Evolutionary conservation across 2,113 vertebrate species (phyloP).

Genomic region (Thamnophis sirtalis): DNA sequence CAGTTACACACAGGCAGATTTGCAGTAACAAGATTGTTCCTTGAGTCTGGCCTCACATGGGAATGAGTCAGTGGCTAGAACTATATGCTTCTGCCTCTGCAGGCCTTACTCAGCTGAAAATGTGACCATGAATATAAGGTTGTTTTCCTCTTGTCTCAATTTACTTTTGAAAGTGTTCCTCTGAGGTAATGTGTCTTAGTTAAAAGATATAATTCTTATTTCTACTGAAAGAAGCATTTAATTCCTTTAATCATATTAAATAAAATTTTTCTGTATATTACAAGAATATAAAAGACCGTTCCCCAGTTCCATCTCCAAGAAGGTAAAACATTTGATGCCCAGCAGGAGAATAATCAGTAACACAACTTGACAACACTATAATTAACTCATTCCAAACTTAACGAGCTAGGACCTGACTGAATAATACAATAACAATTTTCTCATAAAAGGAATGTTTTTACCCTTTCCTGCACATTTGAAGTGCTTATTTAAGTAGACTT

Average conservation of each 20-base stretch:
- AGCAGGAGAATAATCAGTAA: not conserved
- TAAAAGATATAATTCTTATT: not conserved
- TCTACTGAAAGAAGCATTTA: not conserved
- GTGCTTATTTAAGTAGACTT: not conserved
- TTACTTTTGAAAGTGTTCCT: not conserved
- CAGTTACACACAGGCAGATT: not conserved
- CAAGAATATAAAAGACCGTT: not conserved
- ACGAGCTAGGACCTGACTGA: not conserved
- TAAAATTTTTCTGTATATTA: not conserved
- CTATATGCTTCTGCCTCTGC: not conserved
- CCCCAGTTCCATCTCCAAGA: not conserved
- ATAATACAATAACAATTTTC: not conserved
- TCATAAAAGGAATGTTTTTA: not conserved
- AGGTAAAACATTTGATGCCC: not conserved
- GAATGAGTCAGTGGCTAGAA: not conserved
- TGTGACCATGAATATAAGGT: not conserved
- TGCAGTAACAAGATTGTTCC: not conserved
- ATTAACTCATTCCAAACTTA: not conserved
- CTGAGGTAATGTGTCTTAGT: not conserved
- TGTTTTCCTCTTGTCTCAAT: not conserved
- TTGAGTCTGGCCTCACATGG: not conserved
- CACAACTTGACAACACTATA: not conserved
- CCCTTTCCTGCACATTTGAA: not conserved
- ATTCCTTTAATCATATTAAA: not conserved
- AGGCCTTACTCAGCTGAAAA: not conserved